phyloP scores from a whole-genome alignment of 1,140 invertebrate genomes.

The Drosophila novamexicana region DNA sequence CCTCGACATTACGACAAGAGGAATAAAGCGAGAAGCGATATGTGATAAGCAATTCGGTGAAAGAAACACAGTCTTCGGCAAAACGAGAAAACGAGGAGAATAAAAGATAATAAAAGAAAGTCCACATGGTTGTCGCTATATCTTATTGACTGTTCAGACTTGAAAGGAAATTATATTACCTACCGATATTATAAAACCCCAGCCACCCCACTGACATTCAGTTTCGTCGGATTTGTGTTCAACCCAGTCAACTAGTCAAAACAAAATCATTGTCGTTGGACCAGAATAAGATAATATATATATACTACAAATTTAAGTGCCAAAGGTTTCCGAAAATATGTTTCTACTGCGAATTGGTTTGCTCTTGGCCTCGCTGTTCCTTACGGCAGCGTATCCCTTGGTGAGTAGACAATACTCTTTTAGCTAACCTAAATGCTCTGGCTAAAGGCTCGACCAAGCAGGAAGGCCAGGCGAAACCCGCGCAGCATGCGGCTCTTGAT shows the following conservation, averaged over 20 bases:
- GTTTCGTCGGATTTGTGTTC: too few relatives aligned
- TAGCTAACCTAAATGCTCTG: neutral
- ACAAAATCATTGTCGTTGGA: constrained; percentile 15
- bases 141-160: too few relatives aligned
- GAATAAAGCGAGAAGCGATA: too few relatives aligned
- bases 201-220: too few relatives aligned
- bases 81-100: too few relatives aligned
- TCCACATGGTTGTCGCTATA: too few relatives aligned
- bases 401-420: constrained; percentile 20
- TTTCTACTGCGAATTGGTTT: constrained; percentile 29
- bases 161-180: too few relatives aligned
- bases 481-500: neutral
- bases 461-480: neutral
- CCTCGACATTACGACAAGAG: too few relatives aligned
- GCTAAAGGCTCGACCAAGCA: neutral
- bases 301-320: constrained; percentile 34
- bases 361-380: constrained; percentile 18
- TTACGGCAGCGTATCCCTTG: constrained; percentile 37
- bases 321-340: constrained; percentile 40
- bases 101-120: too few relatives aligned
- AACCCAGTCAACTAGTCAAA: neutral
- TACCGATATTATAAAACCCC: too few relatives aligned
- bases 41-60: too few relatives aligned
- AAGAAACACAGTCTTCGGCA: too few relatives aligned
- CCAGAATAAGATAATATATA: constrained; percentile 9